Conservation (phyloP, 1,140 invertebrate genomes). For the Diorhabda carinulata region DNA sequence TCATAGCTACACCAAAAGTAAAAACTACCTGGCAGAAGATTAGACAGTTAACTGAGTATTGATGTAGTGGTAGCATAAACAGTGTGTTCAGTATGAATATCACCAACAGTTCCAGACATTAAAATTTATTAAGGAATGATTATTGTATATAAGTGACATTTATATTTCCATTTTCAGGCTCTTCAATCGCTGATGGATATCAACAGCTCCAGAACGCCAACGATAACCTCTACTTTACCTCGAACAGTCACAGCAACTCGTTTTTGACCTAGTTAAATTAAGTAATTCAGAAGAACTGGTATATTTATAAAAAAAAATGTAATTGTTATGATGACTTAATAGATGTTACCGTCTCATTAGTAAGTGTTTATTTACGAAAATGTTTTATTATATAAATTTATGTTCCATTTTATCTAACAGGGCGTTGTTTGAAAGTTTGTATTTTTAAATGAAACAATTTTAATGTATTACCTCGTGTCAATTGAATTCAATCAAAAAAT, state of each 20-base stretch:
- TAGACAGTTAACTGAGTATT: too few species aligned
- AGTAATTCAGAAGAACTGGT: constrained; percentile 31
- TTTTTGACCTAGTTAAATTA: constrained; percentile 46
- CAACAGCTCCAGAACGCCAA: constrained; percentile 33
- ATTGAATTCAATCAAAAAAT: too few species aligned
- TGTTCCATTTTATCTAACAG: background rate
- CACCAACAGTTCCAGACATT: too few species aligned
- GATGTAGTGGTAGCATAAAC: too few species aligned
- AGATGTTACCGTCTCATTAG: constrained; percentile 25
- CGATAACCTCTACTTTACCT: constrained; percentile 41
- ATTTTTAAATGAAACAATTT: too few species aligned
- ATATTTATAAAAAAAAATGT: constrained; percentile 37
- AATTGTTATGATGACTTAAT: constrained; percentile 24
- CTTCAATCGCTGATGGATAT: constrained; percentile 43
- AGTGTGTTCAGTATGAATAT: too few species aligned
- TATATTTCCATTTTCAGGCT: constrained; percentile 28
- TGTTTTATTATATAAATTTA: background rate
- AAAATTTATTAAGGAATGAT: too few species aligned
- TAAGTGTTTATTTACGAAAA: constrained; percentile 19
- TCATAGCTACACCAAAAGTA: too few species aligned
- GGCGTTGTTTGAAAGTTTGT: background rate
- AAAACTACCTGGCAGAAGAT: too few species aligned
- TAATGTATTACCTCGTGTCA: too few species aligned
- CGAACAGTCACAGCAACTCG: constrained; percentile 45
- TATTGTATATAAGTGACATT: background rate